Evolutionary conservation across 37 sponge, comb jelly and placozoan species (phyloP), one percentile per base, ranked within the genome.

Genomic region (Amphimedon queenslandica): DNA sequence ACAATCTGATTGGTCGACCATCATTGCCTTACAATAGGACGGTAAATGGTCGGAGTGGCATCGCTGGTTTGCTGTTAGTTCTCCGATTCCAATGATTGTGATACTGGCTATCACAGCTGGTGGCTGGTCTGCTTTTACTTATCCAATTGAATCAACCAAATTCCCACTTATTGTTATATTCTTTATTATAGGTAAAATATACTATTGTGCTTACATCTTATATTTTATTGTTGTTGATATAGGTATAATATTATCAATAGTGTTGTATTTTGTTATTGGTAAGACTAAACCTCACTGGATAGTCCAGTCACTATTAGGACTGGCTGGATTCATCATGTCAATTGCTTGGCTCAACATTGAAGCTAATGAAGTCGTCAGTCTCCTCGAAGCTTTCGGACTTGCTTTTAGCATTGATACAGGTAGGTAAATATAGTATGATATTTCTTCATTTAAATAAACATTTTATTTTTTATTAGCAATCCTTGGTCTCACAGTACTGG

Each of bases 401-500:
- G 40, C 82, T 2, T 82, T 94, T 57, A 64, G 64, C 2, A 86
- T 94, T 53, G 86, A 88, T 42, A 76, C 86, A 67, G 94, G 94
- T 90, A 27, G 40, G 82, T n/a, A 31, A 31, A 63, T 18, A 23
- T 10, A 20, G 8, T 63, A 31, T 63, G 8, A 63, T 63, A 63
- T 31, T 21, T 11, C 64, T 63, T 10, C 16, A 31, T 56, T 13
- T 16, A 6, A 51, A 20, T 27, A 5, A 13, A 18, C 53, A 18
- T 47, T 13, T 47, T 18, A 18, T 13, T 47, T 47, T 30, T 42
- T 4, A 58, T 4, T 78, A 94, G 94, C 87, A 40, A 90, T 94
- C 20, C 78, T 94, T 33, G 94, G 94, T 2, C 55, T 94, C 31
- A 94, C 92, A 23, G 94, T 94, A 63, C 69, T 94, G 58, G 94